Base-by-base conservation (phyloP, 2,113 vertebrate genomes). In the Turnix velox region DNA sequence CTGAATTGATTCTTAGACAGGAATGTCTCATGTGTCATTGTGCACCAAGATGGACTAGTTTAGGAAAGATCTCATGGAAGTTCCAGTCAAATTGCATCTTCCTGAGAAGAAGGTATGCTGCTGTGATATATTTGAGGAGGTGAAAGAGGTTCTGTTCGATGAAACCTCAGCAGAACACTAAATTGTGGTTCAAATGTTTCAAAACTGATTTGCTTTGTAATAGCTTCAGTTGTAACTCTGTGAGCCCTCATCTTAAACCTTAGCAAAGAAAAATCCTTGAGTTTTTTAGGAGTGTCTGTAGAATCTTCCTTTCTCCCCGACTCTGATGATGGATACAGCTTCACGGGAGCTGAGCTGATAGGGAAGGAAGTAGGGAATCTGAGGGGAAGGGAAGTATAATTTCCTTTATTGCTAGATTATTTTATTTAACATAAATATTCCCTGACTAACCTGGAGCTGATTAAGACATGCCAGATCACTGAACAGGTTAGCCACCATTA, bases 341-440 rank as follows among this genome's bases (percentile, higher is more conserved):
- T 79, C 27, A 42, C 5, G 51, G 49, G 54, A 79, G 24, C 40
- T 37, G 57, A 72, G 8, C 18, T 39, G 23, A 7, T 12, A 5
- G 45, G 28, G 16, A 18, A 40, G 14, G 37, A 66, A 69, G 49
- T 4, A 24, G 17, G 48, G 19, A 73, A 49, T 86, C 23, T 77
- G 72, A 88, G 24, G 20, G 30, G 30, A 77, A 42, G 4, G 8
- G 25, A 80, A 88, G 7, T 43, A 28, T 74, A 20, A 43, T 83
- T 58, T 76, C 72, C 90, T 92, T 92, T 80, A 73, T 88, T 93
- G 24, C 55, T 77, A 35, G 12, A 58, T 90, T 73, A 33, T 83
- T 77, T 93, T 88, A 74, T 86, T 95, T 86, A 81, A 90, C 11
- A 40, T 80, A 90, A 86, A 77, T 93, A 88, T 66, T 86, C 72